Percentiles rank a stretch among this genome's conserved stretches.
Conservation (phyloP, 1,140 invertebrate species). For the Magallana angulata region DNA sequence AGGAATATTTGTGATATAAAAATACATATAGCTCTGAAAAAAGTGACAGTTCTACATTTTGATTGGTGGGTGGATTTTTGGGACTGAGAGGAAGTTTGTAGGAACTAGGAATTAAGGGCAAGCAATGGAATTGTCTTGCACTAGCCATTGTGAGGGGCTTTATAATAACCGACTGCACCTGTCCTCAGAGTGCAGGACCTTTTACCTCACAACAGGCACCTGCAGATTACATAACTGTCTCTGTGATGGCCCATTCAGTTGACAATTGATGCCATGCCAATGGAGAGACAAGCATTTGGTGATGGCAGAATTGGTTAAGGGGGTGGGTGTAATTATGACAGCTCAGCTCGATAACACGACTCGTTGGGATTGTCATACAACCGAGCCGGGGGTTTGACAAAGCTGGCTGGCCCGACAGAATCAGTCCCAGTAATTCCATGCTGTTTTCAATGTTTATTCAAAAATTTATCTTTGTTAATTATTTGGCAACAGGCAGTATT, state of each 20-base stretch:
- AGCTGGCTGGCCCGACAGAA: no score
- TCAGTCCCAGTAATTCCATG: no score
- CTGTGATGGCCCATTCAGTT: conserved; percentile 12
- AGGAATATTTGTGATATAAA: no score
- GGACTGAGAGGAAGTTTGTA: neutral
- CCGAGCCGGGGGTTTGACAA: no score
- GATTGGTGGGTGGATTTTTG: no score
- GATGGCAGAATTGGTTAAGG: conserved; percentile 16
- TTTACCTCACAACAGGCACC: conserved; percentile 13
- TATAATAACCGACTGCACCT: conserved; percentile 12
- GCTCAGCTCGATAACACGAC: neutral
- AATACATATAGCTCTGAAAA: no score
- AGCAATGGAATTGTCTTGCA: neutral
- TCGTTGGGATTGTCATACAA: neutral
- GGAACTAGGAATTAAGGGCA: neutral
- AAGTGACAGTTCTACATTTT: no score
- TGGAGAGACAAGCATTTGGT: conserved; percentile 26
- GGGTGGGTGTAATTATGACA: conserved; percentile 28
- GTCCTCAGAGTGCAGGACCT: conserved; percentile 12
- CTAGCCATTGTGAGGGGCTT: neutral
- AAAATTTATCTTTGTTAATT: no score
- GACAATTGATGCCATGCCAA: conserved; percentile 20
- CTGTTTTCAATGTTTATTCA: no score
- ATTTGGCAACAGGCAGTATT: no score
- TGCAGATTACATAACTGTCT: conserved; percentile 14